Percentiles rank a stretch among this genome's conserved stretches.
Evolutionary conservation across 2,113 vertebrate species (phyloP).

Genomic region (Silurus asotus): DNA sequence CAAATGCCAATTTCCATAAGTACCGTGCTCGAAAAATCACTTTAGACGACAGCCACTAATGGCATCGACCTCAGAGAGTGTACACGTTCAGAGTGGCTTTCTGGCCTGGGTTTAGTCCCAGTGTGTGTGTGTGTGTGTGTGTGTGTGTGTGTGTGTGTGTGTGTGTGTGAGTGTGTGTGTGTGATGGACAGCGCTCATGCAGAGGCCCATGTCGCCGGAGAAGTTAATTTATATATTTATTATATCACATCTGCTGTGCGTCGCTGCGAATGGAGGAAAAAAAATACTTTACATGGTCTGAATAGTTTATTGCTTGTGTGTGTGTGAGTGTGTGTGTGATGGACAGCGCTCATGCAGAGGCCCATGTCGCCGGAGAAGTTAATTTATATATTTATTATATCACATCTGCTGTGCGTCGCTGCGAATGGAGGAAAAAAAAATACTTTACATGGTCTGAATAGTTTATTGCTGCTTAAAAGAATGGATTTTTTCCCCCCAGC

Average conservation of each 20-base stretch:
- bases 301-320: slow-evolving; percentile 38
- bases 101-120: slow-evolving; percentile 64
- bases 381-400: slow-evolving; percentile 75
- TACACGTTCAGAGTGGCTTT: slow-evolving; percentile 67
- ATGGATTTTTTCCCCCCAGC: slow-evolving; percentile 57
- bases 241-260: slow-evolving; percentile 62
- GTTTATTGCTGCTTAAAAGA: background rate
- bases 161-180: slow-evolving; percentile 50
- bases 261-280: slow-evolving; percentile 34
- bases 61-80: slow-evolving; percentile 73
- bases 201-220: slow-evolving; percentile 53
- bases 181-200: slow-evolving; percentile 61
- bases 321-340: slow-evolving; percentile 55
- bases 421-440: slow-evolving; percentile 37
- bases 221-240: slow-evolving; percentile 74
- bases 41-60: slow-evolving; percentile 72
- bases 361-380: slow-evolving; percentile 57
- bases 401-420: slow-evolving; percentile 57
- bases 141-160: slow-evolving; percentile 33
- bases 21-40: slow-evolving; percentile 76
- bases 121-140: slow-evolving; percentile 53
- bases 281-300: slow-evolving; percentile 51
- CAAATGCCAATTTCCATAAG: slow-evolving; percentile 77
- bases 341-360: slow-evolving; percentile 56
- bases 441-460: slow-evolving; percentile 51